phyloP scores from a whole-genome alignment of 2,888 invertebrate species.

The Caenorhabditis angaria region DNA sequence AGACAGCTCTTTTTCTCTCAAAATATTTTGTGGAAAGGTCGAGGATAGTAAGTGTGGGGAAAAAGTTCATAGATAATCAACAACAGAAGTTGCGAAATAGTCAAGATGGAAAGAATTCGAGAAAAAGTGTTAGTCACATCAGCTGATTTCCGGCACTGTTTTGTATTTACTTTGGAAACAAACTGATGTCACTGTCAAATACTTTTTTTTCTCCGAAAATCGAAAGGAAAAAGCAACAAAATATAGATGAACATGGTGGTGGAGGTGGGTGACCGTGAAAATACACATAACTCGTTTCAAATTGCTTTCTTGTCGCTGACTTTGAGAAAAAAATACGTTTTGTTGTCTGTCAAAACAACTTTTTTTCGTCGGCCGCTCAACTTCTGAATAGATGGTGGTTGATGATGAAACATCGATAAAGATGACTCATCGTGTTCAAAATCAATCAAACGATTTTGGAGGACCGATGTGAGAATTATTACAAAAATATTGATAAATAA shows the following conservation, averaged over 20 bases:
- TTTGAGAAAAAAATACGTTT: not conserved
- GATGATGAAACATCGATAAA: not conserved
- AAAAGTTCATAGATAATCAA: too few species aligned
- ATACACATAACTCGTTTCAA: constrained; percentile 15
- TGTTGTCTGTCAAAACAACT: too few species aligned
- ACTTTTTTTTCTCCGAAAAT: not conserved
- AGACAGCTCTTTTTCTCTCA: too few species aligned
- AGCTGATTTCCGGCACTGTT: too few species aligned
- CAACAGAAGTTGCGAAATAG: too few species aligned
- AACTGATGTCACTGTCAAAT: not conserved
- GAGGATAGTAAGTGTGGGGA: too few species aligned
- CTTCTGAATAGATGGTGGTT: not conserved
- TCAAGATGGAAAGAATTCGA: too few species aligned
- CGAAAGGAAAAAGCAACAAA: not conserved
- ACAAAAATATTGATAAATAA: too few species aligned
- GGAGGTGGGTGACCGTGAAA: constrained; percentile 7
- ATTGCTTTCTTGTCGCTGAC: not conserved
- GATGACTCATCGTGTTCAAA: not conserved
- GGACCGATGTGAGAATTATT: too few species aligned
- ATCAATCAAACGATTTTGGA: not conserved
- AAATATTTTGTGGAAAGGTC: too few species aligned
- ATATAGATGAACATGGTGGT: not conserved
- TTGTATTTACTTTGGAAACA: not conserved
- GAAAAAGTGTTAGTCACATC: too few species aligned
- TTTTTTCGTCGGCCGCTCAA: not conserved